phyloP scores from a whole-genome alignment of 2,888 invertebrate genomes.

The Amphipoea oculea region DNA sequence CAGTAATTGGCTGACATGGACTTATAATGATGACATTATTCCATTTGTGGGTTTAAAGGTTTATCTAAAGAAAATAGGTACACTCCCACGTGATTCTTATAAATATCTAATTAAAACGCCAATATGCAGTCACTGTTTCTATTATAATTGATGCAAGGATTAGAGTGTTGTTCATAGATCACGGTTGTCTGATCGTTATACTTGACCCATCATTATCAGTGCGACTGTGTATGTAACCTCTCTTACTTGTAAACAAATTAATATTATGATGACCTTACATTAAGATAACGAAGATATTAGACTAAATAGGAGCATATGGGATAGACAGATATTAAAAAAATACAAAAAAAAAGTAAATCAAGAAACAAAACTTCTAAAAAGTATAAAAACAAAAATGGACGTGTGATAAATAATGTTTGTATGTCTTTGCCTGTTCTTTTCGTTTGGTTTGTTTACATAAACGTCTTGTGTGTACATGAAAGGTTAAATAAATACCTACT shows the following conservation, averaged over 20 bases:
- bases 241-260: constrained; percentile 63
- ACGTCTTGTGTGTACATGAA: background rate
- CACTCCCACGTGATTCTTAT: constrained; percentile 4
- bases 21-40: background rate
- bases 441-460: background rate
- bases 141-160: constrained; percentile 13
- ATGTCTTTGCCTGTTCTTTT: background rate
- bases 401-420: background rate
- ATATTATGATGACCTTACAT: constrained; percentile 41
- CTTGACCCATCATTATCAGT: constrained; percentile 64
- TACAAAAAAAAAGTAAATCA: background rate
- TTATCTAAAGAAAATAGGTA: background rate
- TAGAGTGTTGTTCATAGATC: constrained; percentile 16
- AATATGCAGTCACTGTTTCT: background rate
- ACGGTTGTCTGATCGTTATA: constrained; percentile 36
- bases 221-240: constrained; percentile 48
- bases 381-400: background rate
- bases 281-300: constrained; percentile 36
- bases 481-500: background rate
- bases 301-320: background rate
- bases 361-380: background rate
- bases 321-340: background rate
- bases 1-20: background rate
- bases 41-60: background rate
- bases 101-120: constrained; percentile 14